Evolutionary conservation across 1,140 invertebrate species (phyloP), one percentile per base, ranked within the genome.

Genomic region (Globodera rostochiensis): DNA sequence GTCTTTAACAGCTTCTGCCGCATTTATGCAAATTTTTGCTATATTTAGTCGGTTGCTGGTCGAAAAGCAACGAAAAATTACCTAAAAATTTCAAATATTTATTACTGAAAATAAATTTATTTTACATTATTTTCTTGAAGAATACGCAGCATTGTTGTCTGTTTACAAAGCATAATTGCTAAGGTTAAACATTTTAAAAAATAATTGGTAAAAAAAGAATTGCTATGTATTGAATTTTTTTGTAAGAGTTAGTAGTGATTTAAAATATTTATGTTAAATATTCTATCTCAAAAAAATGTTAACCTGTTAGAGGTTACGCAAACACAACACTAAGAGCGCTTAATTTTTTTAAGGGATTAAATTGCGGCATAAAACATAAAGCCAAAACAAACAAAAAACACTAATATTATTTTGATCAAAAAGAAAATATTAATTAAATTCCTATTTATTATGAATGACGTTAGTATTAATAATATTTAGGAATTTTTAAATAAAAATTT

Each of bases 1-100:
- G 91, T 98, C 96, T 64, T 93, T 92, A 25, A 98, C 92, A 47
- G 94, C 95, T 85, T 96, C 95, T 64, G 92, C 91, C 13, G 94
- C 91, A 81, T 90, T 92, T 81, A 92, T 89, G 87, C 92, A 95
- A 83, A 95, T 91, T 91, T 94, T 94, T 1, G 88, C 86, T 6
- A 64, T 6, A 47, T n/a, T 78, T 7, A 21, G 25, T 1, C 21
- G 64, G 9, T 11, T 36, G 66, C n/a, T 78, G 45, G 77, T 13
- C 57, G 57, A 64, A 19, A 64, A 64, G 5, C 57, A 19, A 64
- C 57, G 57, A 15, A 64, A 64, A 64, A 19, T 64, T 19, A 19
- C 57, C 57, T 64, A 64, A 19, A 19, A 60, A 64, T 36, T 36
- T 36, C 36, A 36, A 36, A 3, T 36, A 36, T 36, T 36, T 36